Percentiles rank a stretch among this genome's conserved stretches.
These are phyloP conservation scores for Melanaphis sacchari DNA, from an alignment of 1,140 invertebrate species.

Conservation along the genomic window DNA sequence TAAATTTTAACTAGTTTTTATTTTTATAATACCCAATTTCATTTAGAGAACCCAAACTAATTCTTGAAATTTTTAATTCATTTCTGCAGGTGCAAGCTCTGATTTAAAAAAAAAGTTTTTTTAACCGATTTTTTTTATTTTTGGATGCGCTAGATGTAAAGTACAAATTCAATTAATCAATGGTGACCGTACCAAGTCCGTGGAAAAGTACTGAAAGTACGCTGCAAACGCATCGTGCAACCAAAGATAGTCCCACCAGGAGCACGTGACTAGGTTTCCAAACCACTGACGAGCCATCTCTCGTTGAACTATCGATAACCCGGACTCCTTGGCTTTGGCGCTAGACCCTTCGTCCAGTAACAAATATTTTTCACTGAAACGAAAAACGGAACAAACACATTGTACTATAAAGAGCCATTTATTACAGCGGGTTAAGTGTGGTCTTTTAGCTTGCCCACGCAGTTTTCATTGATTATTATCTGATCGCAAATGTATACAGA, in stretches of 20 bases:
- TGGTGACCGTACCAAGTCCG: background rate
- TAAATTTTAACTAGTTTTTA: too few relatives aligned
- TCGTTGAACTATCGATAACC: constrained; percentile 78
- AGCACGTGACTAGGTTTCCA: constrained; percentile 79
- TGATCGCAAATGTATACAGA: background rate
- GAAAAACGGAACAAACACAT: background rate
- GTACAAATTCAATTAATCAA: background rate
- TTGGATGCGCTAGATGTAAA: background rate
- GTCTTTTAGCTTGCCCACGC: background rate
- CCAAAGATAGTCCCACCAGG: constrained; percentile 83
- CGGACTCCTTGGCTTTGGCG: constrained; percentile 67
- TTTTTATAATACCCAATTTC: too few relatives aligned
- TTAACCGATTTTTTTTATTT: background rate
- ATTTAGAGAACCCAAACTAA: too few relatives aligned
- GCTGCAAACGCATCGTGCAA: constrained; percentile 78
- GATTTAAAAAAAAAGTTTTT: background rate
- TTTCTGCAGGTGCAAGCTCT: too few relatives aligned
- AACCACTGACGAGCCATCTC: constrained; percentile 85
- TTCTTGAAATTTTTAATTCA: background rate
- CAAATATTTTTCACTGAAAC: constrained; percentile 40
- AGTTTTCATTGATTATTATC: too few relatives aligned
- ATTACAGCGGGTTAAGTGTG: background rate
- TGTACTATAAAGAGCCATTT: background rate
- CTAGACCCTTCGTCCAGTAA: background rate
- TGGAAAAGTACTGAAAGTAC: constrained; percentile 66